Percentiles rank a stretch among this genome's conserved stretches.
Conservation (phyloP, 2,888 invertebrate species). For the Tipula unca region DNA sequence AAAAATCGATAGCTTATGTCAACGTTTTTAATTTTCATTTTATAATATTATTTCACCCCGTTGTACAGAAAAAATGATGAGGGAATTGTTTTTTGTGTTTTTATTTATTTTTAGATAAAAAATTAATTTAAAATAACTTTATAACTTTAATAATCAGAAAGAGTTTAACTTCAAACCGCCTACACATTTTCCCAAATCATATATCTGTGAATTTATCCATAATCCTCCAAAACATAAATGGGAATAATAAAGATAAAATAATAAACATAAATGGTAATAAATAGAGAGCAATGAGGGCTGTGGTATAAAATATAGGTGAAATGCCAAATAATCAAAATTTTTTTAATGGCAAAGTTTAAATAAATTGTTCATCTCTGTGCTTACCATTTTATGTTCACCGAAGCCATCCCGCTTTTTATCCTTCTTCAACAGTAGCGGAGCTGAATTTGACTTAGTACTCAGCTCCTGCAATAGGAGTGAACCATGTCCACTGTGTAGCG, state of each 20-base stretch:
- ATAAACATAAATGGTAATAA: no score
- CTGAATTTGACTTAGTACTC: conserved; percentile 41
- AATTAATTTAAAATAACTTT: not conserved
- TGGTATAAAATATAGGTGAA: no score
- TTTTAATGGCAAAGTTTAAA: no score
- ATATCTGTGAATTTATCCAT: no score
- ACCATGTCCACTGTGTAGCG: conserved; percentile 39
- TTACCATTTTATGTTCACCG: conserved; percentile 39
- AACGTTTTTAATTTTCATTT: not conserved
- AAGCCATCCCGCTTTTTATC: conserved; percentile 38
- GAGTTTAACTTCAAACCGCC: not conserved
- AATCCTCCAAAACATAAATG: not conserved
- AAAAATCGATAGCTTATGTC: not conserved
- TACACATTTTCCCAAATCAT: no score
- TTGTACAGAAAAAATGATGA: not conserved
- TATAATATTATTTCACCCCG: not conserved
- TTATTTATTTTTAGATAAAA: not conserved
- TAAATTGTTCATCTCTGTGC: no score
- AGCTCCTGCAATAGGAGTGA: conserved; percentile 37
- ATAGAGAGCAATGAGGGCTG: no score
- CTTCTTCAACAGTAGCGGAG: conserved; percentile 40
- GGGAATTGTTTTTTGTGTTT: not conserved
- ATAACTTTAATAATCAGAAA: not conserved
- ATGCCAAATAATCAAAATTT: no score
- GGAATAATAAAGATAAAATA: not conserved